Base-by-base conservation (phyloP, 2,888 invertebrate genomes). In the Drosophila ustulata region DNA sequence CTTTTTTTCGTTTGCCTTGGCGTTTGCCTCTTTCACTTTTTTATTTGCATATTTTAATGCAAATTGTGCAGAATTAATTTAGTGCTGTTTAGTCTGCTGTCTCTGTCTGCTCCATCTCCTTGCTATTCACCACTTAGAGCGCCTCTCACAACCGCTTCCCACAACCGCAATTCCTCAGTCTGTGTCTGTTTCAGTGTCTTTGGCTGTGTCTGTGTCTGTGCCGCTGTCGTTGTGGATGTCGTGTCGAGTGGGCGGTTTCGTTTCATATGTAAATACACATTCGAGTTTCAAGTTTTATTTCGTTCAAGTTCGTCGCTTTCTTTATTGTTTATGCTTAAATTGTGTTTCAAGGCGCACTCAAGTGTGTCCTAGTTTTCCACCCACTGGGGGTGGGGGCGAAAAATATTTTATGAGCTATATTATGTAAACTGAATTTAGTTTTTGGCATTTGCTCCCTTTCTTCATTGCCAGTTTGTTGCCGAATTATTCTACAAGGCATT, bases 51-150 rank as follows among this genome's bases (percentile, higher is more conserved):
- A 88, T 88, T 89, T 89, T 82, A 86, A 82, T 87, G 89, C 88
- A 88, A 88, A 88, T 88, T 89, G 88, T 87, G 87, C 90, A 80
- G 89, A 88, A 89, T 84, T 88, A 87, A 88, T 88, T 88, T 89
- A 84, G 76, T 89, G 85, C 80, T 89, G 85, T 84, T 84, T 88
- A 84, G 84, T 81, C 88, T 74, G 70, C 79, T 77, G 71, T 66
- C 71, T 66, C 57, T 58, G 45, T 39, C 58, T 9, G 34, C 57
- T 45, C 32, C 30, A 28, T 13, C 26, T 41, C 18, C 13, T 55
- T 23, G 11, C 11, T n/a, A 55, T 13, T 8, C 32, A 45, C 55
- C 55, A 55, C 53, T 55, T 55, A 43, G 43, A 23, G 51, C 13
- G n/a, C 55, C 59, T 69, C 47, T 55, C 61, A 47, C 47, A 39